These are phyloP conservation scores for Dryobotodes eremita DNA, from an alignment of 2,888 invertebrate genomes.

Conservation along the genomic window DNA sequence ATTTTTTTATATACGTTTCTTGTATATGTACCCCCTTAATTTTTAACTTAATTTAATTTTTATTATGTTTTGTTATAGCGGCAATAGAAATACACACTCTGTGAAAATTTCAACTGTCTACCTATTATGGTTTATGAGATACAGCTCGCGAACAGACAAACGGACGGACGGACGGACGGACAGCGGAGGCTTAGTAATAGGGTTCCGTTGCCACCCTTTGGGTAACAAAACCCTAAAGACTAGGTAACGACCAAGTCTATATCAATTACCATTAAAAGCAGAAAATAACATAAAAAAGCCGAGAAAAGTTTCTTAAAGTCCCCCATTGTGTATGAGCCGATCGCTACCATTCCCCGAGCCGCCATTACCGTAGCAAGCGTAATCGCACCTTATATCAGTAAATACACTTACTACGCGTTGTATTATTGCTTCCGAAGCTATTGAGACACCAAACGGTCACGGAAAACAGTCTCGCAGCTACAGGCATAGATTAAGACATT, in stretches of 20 bases:
- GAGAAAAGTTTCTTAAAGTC: background rate
- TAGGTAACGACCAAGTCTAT: background rate
- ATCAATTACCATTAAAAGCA: background rate
- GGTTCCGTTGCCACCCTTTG: too few relatives aligned
- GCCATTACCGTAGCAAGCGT: background rate
- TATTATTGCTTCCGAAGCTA: constrained; percentile 45
- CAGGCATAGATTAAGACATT: constrained; percentile 37
- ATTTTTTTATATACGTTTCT: too few relatives aligned
- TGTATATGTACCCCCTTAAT: too few relatives aligned
- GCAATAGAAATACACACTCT: too few relatives aligned
- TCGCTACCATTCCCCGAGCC: background rate
- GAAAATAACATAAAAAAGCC: background rate
- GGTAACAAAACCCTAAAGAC: too few relatives aligned
- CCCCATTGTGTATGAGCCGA: background rate
- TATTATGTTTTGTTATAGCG: too few relatives aligned
- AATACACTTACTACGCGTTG: constrained; percentile 17
- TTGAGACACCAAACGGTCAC: constrained; percentile 40
- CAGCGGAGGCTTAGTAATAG: background rate
- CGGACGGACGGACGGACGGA: too few relatives aligned
- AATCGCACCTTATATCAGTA: constrained; percentile 17
- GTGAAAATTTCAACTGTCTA: too few relatives aligned
- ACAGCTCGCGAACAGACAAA: too few relatives aligned
- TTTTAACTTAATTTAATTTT: too few relatives aligned
- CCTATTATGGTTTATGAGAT: too few relatives aligned
- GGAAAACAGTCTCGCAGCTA: constrained; percentile 22